These are phyloP conservation scores for Leucophora obtusa DNA, from an alignment of 2,888 invertebrate genomes.

Conservation along the genomic window DNA sequence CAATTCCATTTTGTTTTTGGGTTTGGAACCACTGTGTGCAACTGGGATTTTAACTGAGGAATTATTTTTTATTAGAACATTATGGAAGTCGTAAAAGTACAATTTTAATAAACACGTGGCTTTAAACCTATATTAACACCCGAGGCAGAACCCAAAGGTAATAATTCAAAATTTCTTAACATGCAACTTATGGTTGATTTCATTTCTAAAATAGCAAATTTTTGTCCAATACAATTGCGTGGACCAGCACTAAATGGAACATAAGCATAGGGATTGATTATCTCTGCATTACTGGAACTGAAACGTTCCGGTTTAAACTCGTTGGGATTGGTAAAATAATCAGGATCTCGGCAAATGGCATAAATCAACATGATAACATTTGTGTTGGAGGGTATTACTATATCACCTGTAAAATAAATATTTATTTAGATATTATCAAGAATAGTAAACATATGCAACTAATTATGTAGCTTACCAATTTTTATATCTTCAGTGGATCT, in stretches of 20 bases:
- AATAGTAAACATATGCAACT: not conserved
- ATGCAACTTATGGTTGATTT: slow-evolving; percentile 73
- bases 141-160: slow-evolving; percentile 73
- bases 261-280: slow-evolving; percentile 67
- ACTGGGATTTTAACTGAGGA: too few species aligned
- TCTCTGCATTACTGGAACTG: slow-evolving; percentile 77
- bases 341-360: slow-evolving; percentile 71
- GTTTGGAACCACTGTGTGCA: too few species aligned
- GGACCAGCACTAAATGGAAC: slow-evolving; percentile 79
- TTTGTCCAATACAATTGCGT: slow-evolving; percentile 79
- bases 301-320: slow-evolving; percentile 74
- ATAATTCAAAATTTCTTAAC: slow-evolving; percentile 71
- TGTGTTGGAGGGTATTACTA: slow-evolving; percentile 70
- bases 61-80: too few species aligned
- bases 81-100: not conserved
- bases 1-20: too few species aligned
- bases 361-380: slow-evolving; percentile 72
- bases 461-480: slow-evolving; percentile 69
- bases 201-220: slow-evolving; percentile 73
- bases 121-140: slow-evolving; percentile 74
- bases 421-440: not conserved
- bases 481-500: slow-evolving; percentile 79
- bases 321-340: slow-evolving; percentile 70
- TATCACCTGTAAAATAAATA: slow-evolving; percentile 43
- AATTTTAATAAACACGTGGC: slow-evolving; percentile 63